These are phyloP conservation scores for Heterotis niloticus DNA, from an alignment of 2,113 vertebrate genomes.

Conservation along the genomic window DNA sequence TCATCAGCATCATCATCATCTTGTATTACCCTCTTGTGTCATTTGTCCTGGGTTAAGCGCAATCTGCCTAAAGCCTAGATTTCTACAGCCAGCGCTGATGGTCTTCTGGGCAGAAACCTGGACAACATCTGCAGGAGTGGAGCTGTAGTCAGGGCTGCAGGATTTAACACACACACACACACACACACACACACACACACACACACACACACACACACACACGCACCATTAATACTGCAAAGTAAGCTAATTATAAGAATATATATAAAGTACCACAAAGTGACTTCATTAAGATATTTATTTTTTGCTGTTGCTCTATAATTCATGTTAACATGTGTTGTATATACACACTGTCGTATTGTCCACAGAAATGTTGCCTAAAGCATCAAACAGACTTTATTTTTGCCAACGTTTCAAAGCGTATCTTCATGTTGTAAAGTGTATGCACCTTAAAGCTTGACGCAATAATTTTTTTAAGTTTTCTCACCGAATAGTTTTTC, in stretches of 20 bases:
- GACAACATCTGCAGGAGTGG: too few relatives aligned
- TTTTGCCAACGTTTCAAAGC: slow-evolving; percentile 54
- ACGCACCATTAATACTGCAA: slow-evolving; percentile 63
- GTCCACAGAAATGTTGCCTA: slow-evolving; percentile 55
- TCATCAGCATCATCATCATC: too few relatives aligned
- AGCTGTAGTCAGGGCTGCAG: neutral
- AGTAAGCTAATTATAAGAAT: slow-evolving; percentile 79
- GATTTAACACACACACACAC: neutral
- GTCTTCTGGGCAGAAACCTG: too few relatives aligned
- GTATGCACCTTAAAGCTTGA: slow-evolving; percentile 61
- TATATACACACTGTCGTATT: slow-evolving; percentile 64
- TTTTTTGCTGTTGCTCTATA: slow-evolving; percentile 69
- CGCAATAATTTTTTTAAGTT: slow-evolving; percentile 49
- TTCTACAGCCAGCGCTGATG: too few relatives aligned
- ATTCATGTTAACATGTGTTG: slow-evolving; percentile 60
- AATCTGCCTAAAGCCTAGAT: too few relatives aligned
- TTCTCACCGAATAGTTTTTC: slow-evolving; percentile 46
- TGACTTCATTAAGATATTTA: slow-evolving; percentile 79
- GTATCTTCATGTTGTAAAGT: slow-evolving; percentile 61
- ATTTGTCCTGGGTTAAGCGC: too few relatives aligned
- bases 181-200: neutral
- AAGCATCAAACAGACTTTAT: slow-evolving; percentile 52
- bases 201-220: slow-evolving; percentile 46
- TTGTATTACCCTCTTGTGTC: too few relatives aligned
- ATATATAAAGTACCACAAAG: slow-evolving; percentile 62